Evolutionary conservation across 1,140 invertebrate genomes (phyloP).

Genomic region (Aphelinus certus): DNA sequence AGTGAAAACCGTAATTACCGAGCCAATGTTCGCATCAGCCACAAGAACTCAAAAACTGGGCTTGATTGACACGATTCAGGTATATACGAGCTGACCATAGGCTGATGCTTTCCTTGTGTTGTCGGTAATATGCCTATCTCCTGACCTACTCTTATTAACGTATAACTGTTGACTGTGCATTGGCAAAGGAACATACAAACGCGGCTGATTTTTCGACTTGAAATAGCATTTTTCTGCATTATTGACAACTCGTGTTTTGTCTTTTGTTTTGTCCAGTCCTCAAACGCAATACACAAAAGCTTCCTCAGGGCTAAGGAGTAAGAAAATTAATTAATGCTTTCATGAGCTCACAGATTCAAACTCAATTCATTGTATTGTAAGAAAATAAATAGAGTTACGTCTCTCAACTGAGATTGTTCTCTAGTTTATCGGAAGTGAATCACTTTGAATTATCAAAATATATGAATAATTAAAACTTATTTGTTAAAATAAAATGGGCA

Average conservation of each 20-base stretch:
- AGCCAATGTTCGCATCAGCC: slow-evolving; percentile 9
- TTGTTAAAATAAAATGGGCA: no score
- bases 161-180: background rate
- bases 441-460: no score
- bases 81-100: slow-evolving; percentile 16
- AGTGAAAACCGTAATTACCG: background rate
- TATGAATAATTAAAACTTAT: no score
- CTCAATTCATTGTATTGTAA: slow-evolving; percentile 2
- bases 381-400: background rate
- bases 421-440: no score
- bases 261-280: slow-evolving; percentile 13
- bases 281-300: background rate
- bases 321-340: slow-evolving; percentile 3
- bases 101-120: background rate
- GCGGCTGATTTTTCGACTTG: background rate
- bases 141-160: slow-evolving; percentile 3
- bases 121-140: slow-evolving; percentile 20
- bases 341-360: background rate
- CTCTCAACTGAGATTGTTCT: no score
- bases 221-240: slow-evolving; percentile 10
- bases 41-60: slow-evolving; percentile 28
- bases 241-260: background rate
- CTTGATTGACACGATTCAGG: slow-evolving; percentile 22
- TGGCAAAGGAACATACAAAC: background rate
- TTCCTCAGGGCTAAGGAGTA: background rate